Conservation (phyloP, 1,140 invertebrate genomes). For the Dryas iulia region DNA sequence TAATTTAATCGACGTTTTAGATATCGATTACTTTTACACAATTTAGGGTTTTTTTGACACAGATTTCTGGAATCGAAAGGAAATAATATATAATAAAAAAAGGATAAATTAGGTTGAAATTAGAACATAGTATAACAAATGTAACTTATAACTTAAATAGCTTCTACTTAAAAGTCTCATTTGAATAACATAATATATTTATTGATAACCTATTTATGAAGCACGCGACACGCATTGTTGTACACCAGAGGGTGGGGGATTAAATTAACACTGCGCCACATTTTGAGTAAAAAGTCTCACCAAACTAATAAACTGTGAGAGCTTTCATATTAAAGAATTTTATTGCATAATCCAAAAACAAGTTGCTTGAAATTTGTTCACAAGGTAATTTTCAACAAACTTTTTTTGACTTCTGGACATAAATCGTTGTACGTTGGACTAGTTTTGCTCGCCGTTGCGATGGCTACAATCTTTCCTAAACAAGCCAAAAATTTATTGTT, state of each 20-base stretch:
- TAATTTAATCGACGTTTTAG: no score
- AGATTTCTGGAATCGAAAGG: no score
- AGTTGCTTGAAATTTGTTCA: not conserved
- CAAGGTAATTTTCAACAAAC: not conserved
- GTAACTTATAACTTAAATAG: not conserved
- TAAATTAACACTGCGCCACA: not conserved
- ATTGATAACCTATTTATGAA: slow-evolving; percentile 15
- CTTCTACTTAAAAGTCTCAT: not conserved
- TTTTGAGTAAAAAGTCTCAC: not conserved
- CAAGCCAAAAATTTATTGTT: not conserved
- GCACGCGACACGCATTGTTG: slow-evolving; percentile 4
- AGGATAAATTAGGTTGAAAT: no score
- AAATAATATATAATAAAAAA: no score
- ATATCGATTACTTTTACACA: no score
- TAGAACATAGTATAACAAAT: no score
- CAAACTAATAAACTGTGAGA: not conserved
- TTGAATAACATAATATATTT: slow-evolving; percentile 5
- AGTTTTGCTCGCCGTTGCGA: not conserved
- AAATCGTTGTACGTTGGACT: not conserved
- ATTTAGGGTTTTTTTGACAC: no score
- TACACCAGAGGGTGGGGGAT: not conserved
- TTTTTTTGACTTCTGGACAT: not conserved
- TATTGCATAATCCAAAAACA: not conserved
- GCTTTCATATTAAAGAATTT: not conserved
- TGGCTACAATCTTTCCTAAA: not conserved